phyloP scores from a whole-genome alignment of 2,888 invertebrate genomes.

The Orchesella flavescens region DNA sequence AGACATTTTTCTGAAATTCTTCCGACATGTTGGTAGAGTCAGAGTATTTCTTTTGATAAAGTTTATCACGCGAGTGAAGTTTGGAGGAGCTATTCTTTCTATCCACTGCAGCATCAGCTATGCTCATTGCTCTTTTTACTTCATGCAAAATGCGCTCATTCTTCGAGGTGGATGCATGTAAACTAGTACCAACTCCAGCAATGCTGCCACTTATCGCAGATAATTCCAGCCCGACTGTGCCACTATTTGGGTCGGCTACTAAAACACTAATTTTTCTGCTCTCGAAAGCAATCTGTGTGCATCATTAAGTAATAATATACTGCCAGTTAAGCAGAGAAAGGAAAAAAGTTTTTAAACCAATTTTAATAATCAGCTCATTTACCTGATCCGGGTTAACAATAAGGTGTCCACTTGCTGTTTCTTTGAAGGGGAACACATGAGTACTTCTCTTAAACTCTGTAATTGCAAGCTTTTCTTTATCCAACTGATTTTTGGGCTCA shows the following conservation, averaged over 20 bases:
- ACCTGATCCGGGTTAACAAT: slow-evolving; percentile 46
- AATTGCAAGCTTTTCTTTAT: background rate
- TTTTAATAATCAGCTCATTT: background rate
- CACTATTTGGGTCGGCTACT: slow-evolving; percentile 59
- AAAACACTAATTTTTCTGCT: slow-evolving; percentile 65
- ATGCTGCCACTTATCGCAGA: background rate
- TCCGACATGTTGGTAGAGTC: slow-evolving; percentile 44
- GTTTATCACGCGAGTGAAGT: slow-evolving; percentile 7
- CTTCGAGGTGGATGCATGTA: background rate
- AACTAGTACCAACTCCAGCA: background rate
- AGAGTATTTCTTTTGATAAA: slow-evolving; percentile 31
- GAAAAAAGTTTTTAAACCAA: background rate
- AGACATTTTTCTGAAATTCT: slow-evolving; percentile 62
- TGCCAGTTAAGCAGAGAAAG: too few species aligned
- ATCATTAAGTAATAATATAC: background rate
- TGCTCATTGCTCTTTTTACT: slow-evolving; percentile 40
- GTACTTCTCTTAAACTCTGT: slow-evolving; percentile 20
- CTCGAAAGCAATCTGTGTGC: slow-evolving; percentile 64
- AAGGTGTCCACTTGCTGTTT: slow-evolving; percentile 59
- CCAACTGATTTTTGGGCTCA: too few species aligned
- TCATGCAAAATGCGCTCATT: slow-evolving; percentile 42
- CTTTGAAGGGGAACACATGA: slow-evolving; percentile 61
- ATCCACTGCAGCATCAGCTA: background rate
- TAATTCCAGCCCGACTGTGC: slow-evolving; percentile 21
- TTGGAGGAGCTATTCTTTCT: background rate